These are phyloP conservation scores for Sarcophaga carnaria DNA, from an alignment of 2,888 invertebrate genomes.

Conservation along the genomic window DNA sequence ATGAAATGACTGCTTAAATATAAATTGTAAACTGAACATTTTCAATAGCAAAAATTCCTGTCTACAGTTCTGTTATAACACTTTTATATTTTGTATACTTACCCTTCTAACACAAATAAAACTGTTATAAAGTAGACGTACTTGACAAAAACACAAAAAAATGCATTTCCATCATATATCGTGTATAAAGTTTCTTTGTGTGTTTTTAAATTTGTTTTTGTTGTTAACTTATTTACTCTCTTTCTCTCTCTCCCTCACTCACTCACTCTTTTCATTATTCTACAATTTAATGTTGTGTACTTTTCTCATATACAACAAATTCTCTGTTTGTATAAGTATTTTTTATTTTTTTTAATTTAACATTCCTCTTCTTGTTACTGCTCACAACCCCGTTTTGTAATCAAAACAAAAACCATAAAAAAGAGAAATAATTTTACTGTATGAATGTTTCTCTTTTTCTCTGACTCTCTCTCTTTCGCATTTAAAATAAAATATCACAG, in stretches of 20 bases:
- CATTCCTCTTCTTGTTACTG: neutral
- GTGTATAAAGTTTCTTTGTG: neutral
- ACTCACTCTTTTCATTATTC: constrained; percentile 9
- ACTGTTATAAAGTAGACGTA: constrained; percentile 58
- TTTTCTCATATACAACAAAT: neutral
- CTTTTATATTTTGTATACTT: constrained; percentile 43
- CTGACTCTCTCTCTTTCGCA: neutral
- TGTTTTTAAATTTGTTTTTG: constrained; percentile 16
- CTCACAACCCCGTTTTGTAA: constrained; percentile 65
- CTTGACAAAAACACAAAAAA: neutral
- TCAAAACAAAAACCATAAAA: constrained; percentile 67
- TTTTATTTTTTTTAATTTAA: constrained; percentile 26
- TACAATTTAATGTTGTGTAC: neutral
- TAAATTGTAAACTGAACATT: constrained; percentile 67
- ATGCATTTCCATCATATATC: neutral
- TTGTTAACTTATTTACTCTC: constrained; percentile 31
- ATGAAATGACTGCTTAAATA: constrained; percentile 68
- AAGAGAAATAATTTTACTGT: constrained; percentile 37
- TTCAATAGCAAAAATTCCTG: constrained; percentile 53
- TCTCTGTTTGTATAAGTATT: neutral
- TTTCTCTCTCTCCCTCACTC: neutral
- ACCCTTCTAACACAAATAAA: constrained; percentile 50
- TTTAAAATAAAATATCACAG: constrained; percentile 3
- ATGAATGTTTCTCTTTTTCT: constrained; percentile 1
- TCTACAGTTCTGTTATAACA: constrained; percentile 31